These are phyloP conservation scores for Elysia chlorotica DNA, from an alignment of 1,140 invertebrate genomes.

Conservation along the genomic window DNA sequence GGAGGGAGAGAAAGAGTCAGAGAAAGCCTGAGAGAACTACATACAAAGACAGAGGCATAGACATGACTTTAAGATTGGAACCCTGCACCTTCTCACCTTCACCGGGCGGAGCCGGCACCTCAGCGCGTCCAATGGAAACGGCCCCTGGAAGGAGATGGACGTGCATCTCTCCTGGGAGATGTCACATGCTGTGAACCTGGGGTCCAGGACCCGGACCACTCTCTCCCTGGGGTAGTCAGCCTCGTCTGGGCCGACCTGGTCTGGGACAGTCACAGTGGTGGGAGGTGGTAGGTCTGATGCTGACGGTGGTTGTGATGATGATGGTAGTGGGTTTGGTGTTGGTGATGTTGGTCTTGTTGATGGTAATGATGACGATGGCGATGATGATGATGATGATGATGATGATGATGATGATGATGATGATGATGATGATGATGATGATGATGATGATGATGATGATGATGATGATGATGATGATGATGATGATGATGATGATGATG, in stretches of 20 bases:
- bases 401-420: slow-evolving; percentile 1
- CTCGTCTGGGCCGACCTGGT: no score
- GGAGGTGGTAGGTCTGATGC: no score
- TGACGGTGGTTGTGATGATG: no score
- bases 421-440: slow-evolving; percentile 1
- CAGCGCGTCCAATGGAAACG: not conserved
- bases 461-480: slow-evolving; percentile 7
- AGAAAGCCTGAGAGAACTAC: no score
- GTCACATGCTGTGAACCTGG: not conserved
- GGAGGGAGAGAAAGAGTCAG: no score
- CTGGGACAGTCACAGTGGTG: no score
- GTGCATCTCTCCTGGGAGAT: not conserved
- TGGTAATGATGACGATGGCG: not conserved
- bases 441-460: slow-evolving; percentile 7
- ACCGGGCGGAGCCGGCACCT: not conserved
- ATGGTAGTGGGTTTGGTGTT: not conserved
- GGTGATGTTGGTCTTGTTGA: not conserved
- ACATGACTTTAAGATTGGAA: no score
- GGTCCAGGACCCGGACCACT: no score
- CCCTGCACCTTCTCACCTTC: not conserved
- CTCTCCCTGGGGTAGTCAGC: not conserved
- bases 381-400: slow-evolving; percentile 1
- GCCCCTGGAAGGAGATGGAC: not conserved
- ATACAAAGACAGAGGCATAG: no score
- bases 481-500: slow-evolving; percentile 6